phyloP scores from a whole-genome alignment of 2,113 vertebrate genomes.

The Apodemus speciosus region DNA sequence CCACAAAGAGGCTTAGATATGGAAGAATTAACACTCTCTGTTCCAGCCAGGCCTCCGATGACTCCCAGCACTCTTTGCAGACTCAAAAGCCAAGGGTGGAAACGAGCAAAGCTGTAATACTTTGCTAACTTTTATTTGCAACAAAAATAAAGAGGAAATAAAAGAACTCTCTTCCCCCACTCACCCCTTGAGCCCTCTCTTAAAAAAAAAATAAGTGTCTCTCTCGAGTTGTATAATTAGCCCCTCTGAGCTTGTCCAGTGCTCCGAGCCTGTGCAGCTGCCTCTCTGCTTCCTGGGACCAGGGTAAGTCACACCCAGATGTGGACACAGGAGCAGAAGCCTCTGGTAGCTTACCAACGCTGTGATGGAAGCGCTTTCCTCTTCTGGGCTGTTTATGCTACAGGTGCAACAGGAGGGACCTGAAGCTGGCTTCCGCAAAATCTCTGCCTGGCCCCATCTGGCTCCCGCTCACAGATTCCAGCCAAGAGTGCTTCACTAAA shows the following conservation, averaged over 20 bases:
- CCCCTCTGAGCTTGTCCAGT: constrained; percentile 45
- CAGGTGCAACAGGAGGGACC: constrained; percentile 69
- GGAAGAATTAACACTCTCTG: constrained; percentile 94
- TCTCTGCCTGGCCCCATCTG: constrained; percentile 70
- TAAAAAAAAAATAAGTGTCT: constrained; percentile 71
- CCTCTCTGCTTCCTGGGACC: background rate
- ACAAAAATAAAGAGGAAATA: constrained; percentile 70
- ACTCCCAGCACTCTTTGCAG: constrained; percentile 88
- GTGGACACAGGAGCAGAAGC: constrained; percentile 20
- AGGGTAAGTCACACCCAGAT: constrained; percentile 22
- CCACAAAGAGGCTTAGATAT: constrained; percentile 93
- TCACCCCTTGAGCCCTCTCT: constrained; percentile 80
- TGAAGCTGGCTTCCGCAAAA: constrained; percentile 25
- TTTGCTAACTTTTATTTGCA: constrained; percentile 80
- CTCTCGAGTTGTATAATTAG: constrained; percentile 53
- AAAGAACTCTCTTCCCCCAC: constrained; percentile 68
- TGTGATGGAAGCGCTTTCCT: constrained; percentile 44
- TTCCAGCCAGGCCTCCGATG: constrained; percentile 87
- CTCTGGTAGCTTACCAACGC: background rate
- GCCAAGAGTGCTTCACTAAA: constrained; percentile 42
- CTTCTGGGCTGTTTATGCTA: constrained; percentile 58
- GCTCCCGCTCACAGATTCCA: constrained; percentile 59
- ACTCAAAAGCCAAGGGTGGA: constrained; percentile 78
- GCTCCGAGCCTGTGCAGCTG: background rate
- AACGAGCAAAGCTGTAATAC: constrained; percentile 79